A percentile compares a stretch with the other conserved stretches of the same genome.
These are phyloP conservation scores for Brachypalpus laphriformis DNA, from an alignment of 2,888 invertebrate genomes.

Conservation along the genomic window DNA sequence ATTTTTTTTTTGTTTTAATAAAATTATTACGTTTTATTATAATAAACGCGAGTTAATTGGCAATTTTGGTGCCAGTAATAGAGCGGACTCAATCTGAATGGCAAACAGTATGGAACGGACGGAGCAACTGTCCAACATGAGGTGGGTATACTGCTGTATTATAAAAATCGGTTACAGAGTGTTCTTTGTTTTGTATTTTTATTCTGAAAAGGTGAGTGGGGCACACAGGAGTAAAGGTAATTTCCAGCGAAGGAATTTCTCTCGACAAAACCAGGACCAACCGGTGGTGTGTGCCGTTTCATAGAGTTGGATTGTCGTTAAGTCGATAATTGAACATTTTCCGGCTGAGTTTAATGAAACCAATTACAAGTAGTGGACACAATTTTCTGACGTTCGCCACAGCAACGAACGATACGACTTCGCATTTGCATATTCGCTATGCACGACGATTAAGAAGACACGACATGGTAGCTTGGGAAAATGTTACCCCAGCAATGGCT, in stretches of 20 bases:
- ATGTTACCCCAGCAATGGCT: slow-evolving; percentile 36
- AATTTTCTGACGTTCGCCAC: slow-evolving; percentile 65
- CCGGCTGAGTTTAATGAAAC: slow-evolving; percentile 75
- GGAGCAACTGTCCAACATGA: background rate
- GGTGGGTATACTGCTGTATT: background rate
- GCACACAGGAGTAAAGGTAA: slow-evolving; percentile 40
- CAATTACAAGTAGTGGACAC: slow-evolving; percentile 75
- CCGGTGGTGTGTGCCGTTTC: slow-evolving; percentile 31
- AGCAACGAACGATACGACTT: slow-evolving; percentile 57
- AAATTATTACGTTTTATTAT: slow-evolving; percentile 75
- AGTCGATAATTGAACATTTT: slow-evolving; percentile 74
- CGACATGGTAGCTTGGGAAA: slow-evolving; percentile 25
- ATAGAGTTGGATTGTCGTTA: slow-evolving; percentile 72
- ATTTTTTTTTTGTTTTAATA: slow-evolving; percentile 68
- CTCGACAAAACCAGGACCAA: slow-evolving; percentile 32
- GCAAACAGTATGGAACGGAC: slow-evolving; percentile 58
- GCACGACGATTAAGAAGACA: slow-evolving; percentile 65
- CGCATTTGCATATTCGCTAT: slow-evolving; percentile 62
- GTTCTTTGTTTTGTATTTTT: slow-evolving; percentile 8
- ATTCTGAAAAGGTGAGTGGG: background rate
- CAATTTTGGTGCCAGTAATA: slow-evolving; percentile 73
- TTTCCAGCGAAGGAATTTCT: slow-evolving; percentile 39
- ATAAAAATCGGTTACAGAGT: slow-evolving; percentile 42
- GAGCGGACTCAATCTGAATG: slow-evolving; percentile 71
- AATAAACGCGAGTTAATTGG: slow-evolving; percentile 75